phyloP scores from a whole-genome alignment of 2,113 vertebrate species.

The Phasianus colchicus region DNA sequence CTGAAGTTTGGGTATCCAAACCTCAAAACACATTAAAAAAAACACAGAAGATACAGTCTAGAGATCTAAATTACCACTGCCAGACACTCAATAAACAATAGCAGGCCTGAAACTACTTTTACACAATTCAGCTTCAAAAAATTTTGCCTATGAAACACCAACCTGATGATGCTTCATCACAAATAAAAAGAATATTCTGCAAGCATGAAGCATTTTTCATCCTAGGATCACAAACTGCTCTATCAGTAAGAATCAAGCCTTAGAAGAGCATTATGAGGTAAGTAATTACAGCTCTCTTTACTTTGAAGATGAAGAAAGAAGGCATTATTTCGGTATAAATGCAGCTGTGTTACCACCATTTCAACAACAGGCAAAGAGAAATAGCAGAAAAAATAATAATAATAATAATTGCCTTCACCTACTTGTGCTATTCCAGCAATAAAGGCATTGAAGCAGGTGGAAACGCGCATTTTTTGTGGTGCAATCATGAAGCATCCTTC shows the following conservation, averaged over 20 bases:
- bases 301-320: background rate
- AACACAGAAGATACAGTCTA: background rate
- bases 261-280: background rate
- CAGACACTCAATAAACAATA: background rate
- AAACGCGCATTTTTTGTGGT: slow-evolving; percentile 97
- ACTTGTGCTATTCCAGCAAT: slow-evolving; percentile 97
- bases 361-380: background rate
- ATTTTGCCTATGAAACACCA: background rate
- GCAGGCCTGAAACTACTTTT: background rate
- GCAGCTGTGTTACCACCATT: background rate
- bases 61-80: background rate
- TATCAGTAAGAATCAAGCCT: background rate
- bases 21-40: background rate
- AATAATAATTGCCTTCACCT: slow-evolving; percentile 33
- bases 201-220: background rate
- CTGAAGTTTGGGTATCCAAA: background rate
- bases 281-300: background rate
- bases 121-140: background rate
- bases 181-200: background rate
- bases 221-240: background rate
- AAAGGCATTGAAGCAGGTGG: slow-evolving; percentile 98
- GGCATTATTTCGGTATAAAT: background rate
- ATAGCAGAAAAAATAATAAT: background rate
- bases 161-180: background rate
- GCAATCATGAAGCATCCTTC: slow-evolving; percentile 99